Base-by-base conservation (phyloP, 2,797 vertebrate species). In the Halcyon badia region DNA sequence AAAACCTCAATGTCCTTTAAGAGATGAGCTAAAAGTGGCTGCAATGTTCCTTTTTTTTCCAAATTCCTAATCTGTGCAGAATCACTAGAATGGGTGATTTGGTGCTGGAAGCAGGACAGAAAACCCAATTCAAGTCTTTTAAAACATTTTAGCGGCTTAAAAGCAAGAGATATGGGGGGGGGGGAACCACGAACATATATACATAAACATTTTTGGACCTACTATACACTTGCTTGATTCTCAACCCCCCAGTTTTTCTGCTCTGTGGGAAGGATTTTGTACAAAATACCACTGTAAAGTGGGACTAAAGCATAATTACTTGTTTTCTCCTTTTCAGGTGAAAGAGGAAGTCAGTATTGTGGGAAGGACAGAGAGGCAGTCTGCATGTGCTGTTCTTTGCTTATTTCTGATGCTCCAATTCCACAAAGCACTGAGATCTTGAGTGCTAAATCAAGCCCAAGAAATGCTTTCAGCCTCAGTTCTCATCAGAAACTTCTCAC, bases 391-490 rank as follows among this genome's bases (percentile, higher is more conserved):
- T 71, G 44, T 2, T 42, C 42, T 42, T 42, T 65, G 31, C 60
- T 84, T 70, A 42, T 18, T 80, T 87, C 42, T 88, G 76, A 86
- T 72, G 57, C 62, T 83, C 71, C 76, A 87, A 31, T 31, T 85
- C 75, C 22, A 39, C 58, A 93, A 72, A 94, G 58, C 52, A 33
- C 41, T 62, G 52, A 81, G 62, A 18, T 82, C 66, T 54, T 35
- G 41, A 86, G 69, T 48, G 49, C 60, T 80, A 82, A 93, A 77
- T 79, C 61, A 91, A 68, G 8, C 33, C 60, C 1, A 0, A 80
- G 64, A 93, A 96, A 82, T 14, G 9, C 54, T 75, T 95, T 87
- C 83, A 90, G 61, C 64, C n/a, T 80, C 64, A 58, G 54, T 18
- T 62, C 61, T 90, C 78, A 87, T 54, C 68, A 91, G 88, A 75